phyloP scores from a whole-genome alignment of 2,888 invertebrate genomes.

The Polydrusus pterygomalis region DNA sequence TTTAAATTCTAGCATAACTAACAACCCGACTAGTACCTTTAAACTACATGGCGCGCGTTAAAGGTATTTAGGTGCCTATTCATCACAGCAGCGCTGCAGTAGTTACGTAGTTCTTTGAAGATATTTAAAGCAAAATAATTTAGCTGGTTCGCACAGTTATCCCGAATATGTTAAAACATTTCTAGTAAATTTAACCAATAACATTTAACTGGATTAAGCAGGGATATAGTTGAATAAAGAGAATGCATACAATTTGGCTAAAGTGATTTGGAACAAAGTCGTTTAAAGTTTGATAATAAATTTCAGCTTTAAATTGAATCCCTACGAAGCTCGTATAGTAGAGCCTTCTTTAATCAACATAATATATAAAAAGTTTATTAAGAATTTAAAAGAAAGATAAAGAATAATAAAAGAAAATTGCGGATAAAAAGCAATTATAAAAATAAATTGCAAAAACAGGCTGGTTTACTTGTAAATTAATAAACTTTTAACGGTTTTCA shows the following conservation, averaged over 20 bases:
- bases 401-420: conserved; percentile 27
- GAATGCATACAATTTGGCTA: conserved; percentile 70
- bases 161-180: conserved; percentile 62
- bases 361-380: conserved; percentile 46
- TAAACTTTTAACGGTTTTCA: no score
- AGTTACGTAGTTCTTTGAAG: conserved; percentile 43
- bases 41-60: background rate
- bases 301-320: conserved; percentile 66
- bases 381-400: conserved; percentile 26
- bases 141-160: conserved; percentile 56
- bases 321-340: conserved; percentile 53
- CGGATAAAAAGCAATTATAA: conserved; percentile 15
- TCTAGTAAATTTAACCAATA: conserved; percentile 68
- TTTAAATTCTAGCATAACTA: background rate
- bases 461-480: no score
- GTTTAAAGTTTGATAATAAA: conserved; percentile 70
- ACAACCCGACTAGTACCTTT: conserved; percentile 2
- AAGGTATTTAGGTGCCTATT: conserved; percentile 27
- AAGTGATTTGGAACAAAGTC: conserved; percentile 70
- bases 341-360: conserved; percentile 50
- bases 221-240: conserved; percentile 69
- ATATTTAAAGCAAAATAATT: conserved; percentile 47
- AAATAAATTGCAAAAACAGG: background rate
- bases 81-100: conserved; percentile 23
- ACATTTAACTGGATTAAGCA: conserved; percentile 70